A percentile compares a stretch with the other conserved stretches of the same genome.
phyloP scores from a whole-genome alignment of 2,113 vertebrate genomes.

The Melanostigma gelatinosum region DNA sequence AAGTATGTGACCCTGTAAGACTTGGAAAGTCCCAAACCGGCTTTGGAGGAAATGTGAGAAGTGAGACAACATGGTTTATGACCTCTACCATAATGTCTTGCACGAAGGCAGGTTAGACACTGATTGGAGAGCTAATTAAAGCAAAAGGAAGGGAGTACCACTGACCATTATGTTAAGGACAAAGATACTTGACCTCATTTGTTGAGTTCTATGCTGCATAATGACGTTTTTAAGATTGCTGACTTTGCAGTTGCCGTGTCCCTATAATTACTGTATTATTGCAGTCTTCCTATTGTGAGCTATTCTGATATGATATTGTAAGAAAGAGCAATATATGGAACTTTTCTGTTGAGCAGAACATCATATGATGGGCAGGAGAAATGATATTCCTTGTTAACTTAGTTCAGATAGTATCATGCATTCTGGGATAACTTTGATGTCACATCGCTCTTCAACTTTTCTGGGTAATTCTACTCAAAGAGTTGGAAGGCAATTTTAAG shows the following conservation, averaged over 20 bases:
- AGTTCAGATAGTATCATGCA: constrained; percentile 37
- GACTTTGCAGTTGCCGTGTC: constrained; percentile 1
- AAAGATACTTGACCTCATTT: constrained; percentile 19
- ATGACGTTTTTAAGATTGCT: constrained; percentile 15
- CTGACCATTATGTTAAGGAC: constrained; percentile 3
- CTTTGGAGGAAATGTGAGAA: not conserved
- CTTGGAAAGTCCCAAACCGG: not conserved
- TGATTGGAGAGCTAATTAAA: constrained; percentile 22
- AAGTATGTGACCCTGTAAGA: constrained; percentile 19
- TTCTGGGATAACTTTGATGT: constrained; percentile 51
- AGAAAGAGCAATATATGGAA: constrained; percentile 9
- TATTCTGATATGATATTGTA: not conserved
- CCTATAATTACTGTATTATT: not conserved
- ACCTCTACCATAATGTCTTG: not conserved
- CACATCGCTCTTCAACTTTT: constrained; percentile 8
- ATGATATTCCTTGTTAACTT: not conserved
- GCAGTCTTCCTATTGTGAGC: not conserved
- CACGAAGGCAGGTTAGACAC: not conserved
- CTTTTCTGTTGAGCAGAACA: not conserved
- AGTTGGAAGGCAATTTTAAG: constrained; percentile 38
- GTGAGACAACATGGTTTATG: constrained; percentile 14
- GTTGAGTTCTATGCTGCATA: not conserved
- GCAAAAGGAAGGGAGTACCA: constrained; percentile 6
- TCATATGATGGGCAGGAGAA: constrained; percentile 6
- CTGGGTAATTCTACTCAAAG: constrained; percentile 12